phyloP scores from a whole-genome alignment of 1,140 invertebrate genomes.

The Atta colombica region DNA sequence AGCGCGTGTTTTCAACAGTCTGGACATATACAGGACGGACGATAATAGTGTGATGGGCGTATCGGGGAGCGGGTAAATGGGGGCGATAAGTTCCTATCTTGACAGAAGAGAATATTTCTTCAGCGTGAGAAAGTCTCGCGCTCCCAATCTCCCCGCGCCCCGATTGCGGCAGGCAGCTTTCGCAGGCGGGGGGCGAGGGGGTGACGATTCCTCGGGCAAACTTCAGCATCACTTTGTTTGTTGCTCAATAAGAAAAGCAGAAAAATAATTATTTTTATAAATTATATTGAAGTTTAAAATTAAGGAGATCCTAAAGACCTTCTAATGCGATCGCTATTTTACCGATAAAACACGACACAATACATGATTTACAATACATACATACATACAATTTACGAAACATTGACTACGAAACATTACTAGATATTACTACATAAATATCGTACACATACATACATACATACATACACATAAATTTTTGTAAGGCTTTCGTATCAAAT shows the following conservation, averaged over 20 bases:
- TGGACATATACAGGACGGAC: conserved; percentile 25
- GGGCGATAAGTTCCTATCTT: conserved; percentile 64
- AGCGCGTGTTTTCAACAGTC: conserved; percentile 7
- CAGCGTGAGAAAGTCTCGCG: conserved; percentile 48
- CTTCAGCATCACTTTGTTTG: conserved; percentile 65
- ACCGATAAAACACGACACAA: too few relatives aligned
- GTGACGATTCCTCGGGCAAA: conserved; percentile 69
- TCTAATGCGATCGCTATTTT: too few relatives aligned
- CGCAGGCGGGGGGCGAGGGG: conserved; percentile 82
- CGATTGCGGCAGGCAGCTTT: conserved; percentile 84
- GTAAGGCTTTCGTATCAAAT: too few relatives aligned
- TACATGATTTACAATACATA: too few relatives aligned
- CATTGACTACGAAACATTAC: too few relatives aligned
- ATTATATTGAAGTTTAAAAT: neutral
- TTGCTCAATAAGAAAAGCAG: neutral
- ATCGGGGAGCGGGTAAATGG: conserved; percentile 84
- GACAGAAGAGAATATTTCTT: conserved; percentile 26
- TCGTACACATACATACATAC: too few relatives aligned
- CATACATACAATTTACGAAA: too few relatives aligned
- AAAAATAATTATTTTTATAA: neutral
- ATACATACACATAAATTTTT: too few relatives aligned
- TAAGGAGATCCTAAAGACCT: neutral
- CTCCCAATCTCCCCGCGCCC: conserved; percentile 83
- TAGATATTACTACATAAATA: too few relatives aligned
- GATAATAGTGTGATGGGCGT: conserved; percentile 62